A percentile compares a stretch with the other conserved stretches of the same genome.
Evolutionary conservation across 2,797 vertebrate species (phyloP).

Genomic region (Tokudaia muenninki): DNA sequence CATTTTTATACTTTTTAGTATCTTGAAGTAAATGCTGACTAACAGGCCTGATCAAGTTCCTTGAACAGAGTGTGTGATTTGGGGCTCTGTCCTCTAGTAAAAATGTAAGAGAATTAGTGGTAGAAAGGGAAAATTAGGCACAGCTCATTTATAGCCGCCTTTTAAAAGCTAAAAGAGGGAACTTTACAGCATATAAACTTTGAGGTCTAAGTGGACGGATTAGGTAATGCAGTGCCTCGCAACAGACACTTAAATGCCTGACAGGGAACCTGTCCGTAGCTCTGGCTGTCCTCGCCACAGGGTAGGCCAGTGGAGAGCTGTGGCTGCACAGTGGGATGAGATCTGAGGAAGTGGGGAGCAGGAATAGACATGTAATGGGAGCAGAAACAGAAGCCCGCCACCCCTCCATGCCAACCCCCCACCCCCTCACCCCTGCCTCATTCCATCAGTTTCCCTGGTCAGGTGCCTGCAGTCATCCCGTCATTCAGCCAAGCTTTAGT

Average conservation of each 20-base stretch:
- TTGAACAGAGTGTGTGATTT: constrained; percentile 35
- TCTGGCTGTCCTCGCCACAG: background rate
- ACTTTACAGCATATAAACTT: constrained; percentile 63
- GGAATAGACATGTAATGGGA: background rate
- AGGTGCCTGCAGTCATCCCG: background rate
- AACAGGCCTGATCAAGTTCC: constrained; percentile 46
- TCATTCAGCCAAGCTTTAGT: constrained; percentile 60
- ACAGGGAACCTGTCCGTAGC: background rate
- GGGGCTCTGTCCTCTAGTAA: constrained; percentile 35
- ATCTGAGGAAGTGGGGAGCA: no score
- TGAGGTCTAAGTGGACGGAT: constrained; percentile 64
- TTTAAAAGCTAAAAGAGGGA: constrained; percentile 72
- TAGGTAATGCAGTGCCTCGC: constrained; percentile 4
- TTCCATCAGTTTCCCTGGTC: background rate
- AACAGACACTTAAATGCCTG: constrained; percentile 34
- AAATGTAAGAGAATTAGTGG: constrained; percentile 52
- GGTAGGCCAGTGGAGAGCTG: background rate
- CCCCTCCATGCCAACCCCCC: no score
- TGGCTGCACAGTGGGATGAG: accelerated
- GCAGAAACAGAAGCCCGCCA: background rate
- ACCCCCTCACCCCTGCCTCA: background rate
- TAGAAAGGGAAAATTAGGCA: constrained; percentile 43
- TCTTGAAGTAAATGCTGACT: constrained; percentile 67
- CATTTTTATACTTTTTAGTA: constrained; percentile 32
- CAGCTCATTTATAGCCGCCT: constrained; percentile 63